Percentiles rank a stretch among this genome's conserved stretches.
Evolutionary conservation across 1,140 invertebrate genomes (phyloP).

Genomic region (Drosophila trapezifrons): DNA sequence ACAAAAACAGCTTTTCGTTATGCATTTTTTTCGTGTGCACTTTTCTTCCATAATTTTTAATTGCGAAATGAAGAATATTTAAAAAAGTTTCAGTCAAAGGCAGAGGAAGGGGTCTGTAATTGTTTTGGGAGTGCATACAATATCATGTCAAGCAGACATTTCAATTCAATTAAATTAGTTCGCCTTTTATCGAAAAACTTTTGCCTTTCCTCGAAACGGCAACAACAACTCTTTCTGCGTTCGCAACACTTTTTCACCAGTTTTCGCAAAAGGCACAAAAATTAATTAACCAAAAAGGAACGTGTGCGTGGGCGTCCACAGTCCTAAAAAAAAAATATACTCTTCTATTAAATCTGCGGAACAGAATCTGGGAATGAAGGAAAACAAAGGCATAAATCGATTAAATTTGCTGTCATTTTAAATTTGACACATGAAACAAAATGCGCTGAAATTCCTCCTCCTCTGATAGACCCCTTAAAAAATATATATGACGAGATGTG

Average conservation of each 20-base stretch:
- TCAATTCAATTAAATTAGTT: slow-evolving; percentile 77
- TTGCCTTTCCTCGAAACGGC: slow-evolving; percentile 18
- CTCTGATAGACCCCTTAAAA: neutral
- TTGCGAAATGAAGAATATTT: slow-evolving; percentile 53
- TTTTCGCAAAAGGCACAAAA: slow-evolving; percentile 37
- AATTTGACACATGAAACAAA: slow-evolving; percentile 78
- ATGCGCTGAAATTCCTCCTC: slow-evolving; percentile 40
- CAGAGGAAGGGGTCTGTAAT: slow-evolving; percentile 18
- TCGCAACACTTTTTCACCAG: slow-evolving; percentile 34
- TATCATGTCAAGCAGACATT: slow-evolving; percentile 77
- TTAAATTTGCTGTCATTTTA: slow-evolving; percentile 82
- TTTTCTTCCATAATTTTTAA: slow-evolving; percentile 45
- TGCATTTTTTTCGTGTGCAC: slow-evolving; percentile 35
- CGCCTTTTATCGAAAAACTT: slow-evolving; percentile 49
- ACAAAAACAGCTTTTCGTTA: slow-evolving; percentile 5
- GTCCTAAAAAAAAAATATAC: neutral
- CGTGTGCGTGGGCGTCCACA: neutral
- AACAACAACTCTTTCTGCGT: slow-evolving; percentile 19
- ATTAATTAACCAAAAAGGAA: slow-evolving; percentile 59
- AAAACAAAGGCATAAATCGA: slow-evolving; percentile 73
- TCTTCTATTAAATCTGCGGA: slow-evolving; percentile 3
- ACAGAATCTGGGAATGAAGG: slow-evolving; percentile 48
- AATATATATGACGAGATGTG: slow-evolving; percentile 3
- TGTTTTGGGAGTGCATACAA: slow-evolving; percentile 50
- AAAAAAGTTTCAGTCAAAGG: slow-evolving; percentile 22